phyloP scores from a whole-genome alignment of 2,888 invertebrate species.

The Hypsopygia costalis region DNA sequence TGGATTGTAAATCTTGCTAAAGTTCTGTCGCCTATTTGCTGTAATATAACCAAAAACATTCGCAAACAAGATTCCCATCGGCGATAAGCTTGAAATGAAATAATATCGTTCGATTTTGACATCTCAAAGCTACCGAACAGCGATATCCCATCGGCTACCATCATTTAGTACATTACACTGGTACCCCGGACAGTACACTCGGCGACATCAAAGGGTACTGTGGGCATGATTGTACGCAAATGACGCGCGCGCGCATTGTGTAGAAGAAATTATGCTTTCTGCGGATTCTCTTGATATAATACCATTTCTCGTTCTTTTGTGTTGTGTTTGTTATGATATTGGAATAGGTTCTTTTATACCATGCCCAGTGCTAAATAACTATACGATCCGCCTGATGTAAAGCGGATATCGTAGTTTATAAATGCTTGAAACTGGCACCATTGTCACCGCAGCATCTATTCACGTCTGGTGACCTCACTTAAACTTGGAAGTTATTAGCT shows the following conservation, averaged over 20 bases:
- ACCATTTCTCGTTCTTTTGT: too few relatives aligned
- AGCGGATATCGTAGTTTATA: too few relatives aligned
- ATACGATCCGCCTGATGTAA: too few relatives aligned
- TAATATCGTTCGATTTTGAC: neutral
- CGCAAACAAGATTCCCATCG: neutral
- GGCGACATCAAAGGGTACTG: slow-evolving; percentile 49
- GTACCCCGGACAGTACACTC: slow-evolving; percentile 23
- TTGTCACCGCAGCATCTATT: too few relatives aligned
- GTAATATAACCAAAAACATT: neutral
- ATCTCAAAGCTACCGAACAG: neutral
- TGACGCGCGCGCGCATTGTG: slow-evolving; percentile 27
- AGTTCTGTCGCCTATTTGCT: too few relatives aligned
- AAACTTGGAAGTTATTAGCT: too few relatives aligned
- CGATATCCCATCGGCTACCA: neutral
- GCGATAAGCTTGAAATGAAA: neutral
- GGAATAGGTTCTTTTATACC: too few relatives aligned
- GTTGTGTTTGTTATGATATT: slow-evolving; percentile 1
- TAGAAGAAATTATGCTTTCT: slow-evolving; percentile 25
- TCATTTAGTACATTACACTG: neutral
- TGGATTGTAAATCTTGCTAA: too few relatives aligned
- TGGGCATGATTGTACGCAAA: slow-evolving; percentile 26
- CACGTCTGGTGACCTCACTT: too few relatives aligned
- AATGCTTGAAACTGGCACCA: too few relatives aligned
- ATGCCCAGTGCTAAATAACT: too few relatives aligned
- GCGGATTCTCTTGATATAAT: slow-evolving; percentile 16